Percentiles rank a stretch among this genome's conserved stretches.
Conservation (phyloP, 2,113 vertebrate species). For the Quiscalus mexicanus region DNA sequence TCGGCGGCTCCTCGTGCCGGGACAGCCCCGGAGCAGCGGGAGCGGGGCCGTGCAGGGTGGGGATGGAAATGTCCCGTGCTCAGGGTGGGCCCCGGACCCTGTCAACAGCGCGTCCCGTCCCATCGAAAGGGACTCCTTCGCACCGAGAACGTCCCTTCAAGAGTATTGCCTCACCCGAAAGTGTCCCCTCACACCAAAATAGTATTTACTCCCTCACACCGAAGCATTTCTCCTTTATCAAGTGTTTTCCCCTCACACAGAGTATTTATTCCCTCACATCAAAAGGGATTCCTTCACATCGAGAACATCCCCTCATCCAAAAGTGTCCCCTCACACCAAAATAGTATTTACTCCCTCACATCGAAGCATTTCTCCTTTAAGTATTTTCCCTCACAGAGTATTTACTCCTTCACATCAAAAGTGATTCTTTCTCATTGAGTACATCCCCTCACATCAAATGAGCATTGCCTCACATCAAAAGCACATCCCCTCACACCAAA, state of each 20-base stretch:
- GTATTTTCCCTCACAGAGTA: too few species aligned
- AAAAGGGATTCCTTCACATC: not conserved
- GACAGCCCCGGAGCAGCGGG: rapidly evolving
- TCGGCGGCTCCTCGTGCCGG: rapidly evolving
- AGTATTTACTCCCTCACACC: not conserved
- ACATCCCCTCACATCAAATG: not conserved
- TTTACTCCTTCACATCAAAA: not conserved
- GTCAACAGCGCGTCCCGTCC: rapidly evolving
- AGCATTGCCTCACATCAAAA: not conserved
- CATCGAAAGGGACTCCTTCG: rapidly evolving
- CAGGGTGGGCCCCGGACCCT: rapidly evolving
- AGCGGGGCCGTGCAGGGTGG: rapidly evolving
- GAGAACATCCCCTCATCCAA: too few species aligned
- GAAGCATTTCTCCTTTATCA: not conserved
- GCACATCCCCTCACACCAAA: not conserved
- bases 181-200: too few species aligned
- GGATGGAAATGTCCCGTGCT: rapidly evolving
- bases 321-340: not conserved
- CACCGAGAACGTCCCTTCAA: rapidly evolving
- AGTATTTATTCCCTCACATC: too few species aligned
- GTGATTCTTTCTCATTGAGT: rapidly evolving
- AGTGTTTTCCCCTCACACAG: too few species aligned
- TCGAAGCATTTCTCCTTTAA: rapidly evolving
- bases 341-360: not conserved
- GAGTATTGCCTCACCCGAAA: too few species aligned